A percentile compares a stretch with the other conserved stretches of the same genome.
phyloP scores from a whole-genome alignment of 1,140 invertebrate genomes.

The Drosophila tropicalis region DNA sequence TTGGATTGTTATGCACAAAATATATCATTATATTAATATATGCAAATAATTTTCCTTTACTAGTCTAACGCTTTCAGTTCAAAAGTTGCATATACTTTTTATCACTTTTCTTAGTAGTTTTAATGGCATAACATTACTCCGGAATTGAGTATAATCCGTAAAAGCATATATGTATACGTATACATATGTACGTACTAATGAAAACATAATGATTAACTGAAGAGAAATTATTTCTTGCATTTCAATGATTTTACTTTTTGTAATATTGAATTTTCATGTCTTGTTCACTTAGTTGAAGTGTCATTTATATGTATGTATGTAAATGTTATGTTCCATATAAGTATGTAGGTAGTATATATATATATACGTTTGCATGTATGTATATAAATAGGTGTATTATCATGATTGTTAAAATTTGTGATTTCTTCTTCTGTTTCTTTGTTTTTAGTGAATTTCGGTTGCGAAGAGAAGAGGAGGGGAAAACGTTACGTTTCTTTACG shows the following conservation, averaged over 20 bases:
- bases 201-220: neutral
- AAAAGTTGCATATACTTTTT: neutral
- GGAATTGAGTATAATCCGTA: neutral
- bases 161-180: neutral
- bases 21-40: conserved; percentile 29
- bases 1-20: conserved; percentile 55
- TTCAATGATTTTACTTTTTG: conserved; percentile 24
- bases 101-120: neutral
- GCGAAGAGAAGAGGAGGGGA: conserved; percentile 55
- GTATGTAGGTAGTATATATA: conserved; percentile 8
- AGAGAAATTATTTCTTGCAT: neutral
- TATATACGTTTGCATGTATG: conserved; percentile 10
- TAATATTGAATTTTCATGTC: conserved; percentile 37
- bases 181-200: neutral
- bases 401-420: conserved; percentile 58
- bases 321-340: conserved; percentile 53
- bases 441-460: conserved; percentile 8
- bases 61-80: neutral
- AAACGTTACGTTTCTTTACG: conserved; percentile 52
- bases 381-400: conserved; percentile 65
- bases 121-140: neutral
- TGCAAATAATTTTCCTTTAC: conserved; percentile 2
- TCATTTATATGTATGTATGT: conserved; percentile 66
- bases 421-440: conserved; percentile 25
- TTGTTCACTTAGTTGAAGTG: conserved; percentile 45